Base-by-base conservation (phyloP, 2,113 vertebrate genomes). In the Pelobates fuscus region DNA sequence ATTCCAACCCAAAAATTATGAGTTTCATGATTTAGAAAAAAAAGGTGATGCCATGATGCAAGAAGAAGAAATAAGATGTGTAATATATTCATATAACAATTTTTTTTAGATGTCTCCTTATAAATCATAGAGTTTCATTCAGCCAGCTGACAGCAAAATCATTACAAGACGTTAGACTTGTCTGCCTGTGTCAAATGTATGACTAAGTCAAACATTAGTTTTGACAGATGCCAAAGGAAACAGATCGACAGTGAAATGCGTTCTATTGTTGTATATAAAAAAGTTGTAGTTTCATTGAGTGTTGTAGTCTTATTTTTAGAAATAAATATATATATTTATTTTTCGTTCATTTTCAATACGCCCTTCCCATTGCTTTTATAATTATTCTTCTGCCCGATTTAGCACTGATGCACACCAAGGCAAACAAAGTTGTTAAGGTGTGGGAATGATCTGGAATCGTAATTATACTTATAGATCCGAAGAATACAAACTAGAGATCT, bases 171-270 rank as follows among this genome's bases (percentile, higher is more conserved):
- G 72, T 76, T 76, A 76, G 72, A 30, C 54, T 67, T 67, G 64
- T 67, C 63, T 60, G 64, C 54, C 72, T 60, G 54, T 76, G 63
- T 76, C 72, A 76, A 52, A 26, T 67, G 54, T 67, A 67, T 43
- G 72, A 76, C 72, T 67, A 52, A 76, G 72, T 61, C 72, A 60
- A 60, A 67, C 64, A 76, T 76, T 76, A 59, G 55, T 67, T 67
- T 60, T 76, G 72, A 67, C 72, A 76, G 72, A 52, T 76, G 72
- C 41, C 64, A 52, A 60, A 67, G 52, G 44, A 23, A 67, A 49
- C 37, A 67, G 72, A 76, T 41, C 65, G 49, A 67, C 54, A 67
- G 17, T 24, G 55, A 76, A 67, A 76, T 41, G 44, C 41, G 14
- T 66, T 44, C 54, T 29, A 11, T 43, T 67, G 20, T 52, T 25